Evolutionary conservation across 2,888 invertebrate species (phyloP), one percentile per base, ranked within the genome.

Genomic region (Agriopis marginaria): DNA sequence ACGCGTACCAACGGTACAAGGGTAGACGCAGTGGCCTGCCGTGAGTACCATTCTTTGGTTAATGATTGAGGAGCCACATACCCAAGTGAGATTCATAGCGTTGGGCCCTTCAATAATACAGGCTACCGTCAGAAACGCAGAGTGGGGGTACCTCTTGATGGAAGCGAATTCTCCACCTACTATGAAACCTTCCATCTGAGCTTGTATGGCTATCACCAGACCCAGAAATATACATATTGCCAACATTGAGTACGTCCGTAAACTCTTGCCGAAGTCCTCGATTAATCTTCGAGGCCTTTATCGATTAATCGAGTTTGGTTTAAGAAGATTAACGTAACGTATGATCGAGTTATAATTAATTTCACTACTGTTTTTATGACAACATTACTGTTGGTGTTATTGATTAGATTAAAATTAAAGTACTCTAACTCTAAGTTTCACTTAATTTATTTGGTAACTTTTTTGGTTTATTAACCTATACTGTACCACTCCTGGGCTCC

Each of bases 11-110:
- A 9, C 0, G 10, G 8, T 14, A 7, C 62, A 62, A 12, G 23
- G n/a, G 44, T 62, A 45, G 0, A 62, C 42, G 32, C 62, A 62
- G 53, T 62, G 62, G 8, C 42, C 62, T 7, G 62, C 62, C 6
- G 62, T 62, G 11, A 62, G 44, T 7, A 62, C 39, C 5, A 78
- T 50, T 7, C 3, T 23, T 42, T 77, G 79, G 49, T 78, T 80
- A 7, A 82, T 6, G 17, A 82, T 72, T 0, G 82, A 80, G 0
- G 69, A 71, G 5, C 73, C 69, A 59, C 77, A 76, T 47, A 72
- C 62, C 82, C 81, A 77, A 55, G 58, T 5, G 59, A 66, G 0
- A 5, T 62, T 66, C 54, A 68, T 7, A 45, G 1, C 7, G 0
- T 50, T 23, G 0, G 32, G 7, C 2, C 53, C 23, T 6, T 53